Evolutionary conservation across 2,888 invertebrate species (phyloP).

Genomic region (Agriopis leucophaearia): DNA sequence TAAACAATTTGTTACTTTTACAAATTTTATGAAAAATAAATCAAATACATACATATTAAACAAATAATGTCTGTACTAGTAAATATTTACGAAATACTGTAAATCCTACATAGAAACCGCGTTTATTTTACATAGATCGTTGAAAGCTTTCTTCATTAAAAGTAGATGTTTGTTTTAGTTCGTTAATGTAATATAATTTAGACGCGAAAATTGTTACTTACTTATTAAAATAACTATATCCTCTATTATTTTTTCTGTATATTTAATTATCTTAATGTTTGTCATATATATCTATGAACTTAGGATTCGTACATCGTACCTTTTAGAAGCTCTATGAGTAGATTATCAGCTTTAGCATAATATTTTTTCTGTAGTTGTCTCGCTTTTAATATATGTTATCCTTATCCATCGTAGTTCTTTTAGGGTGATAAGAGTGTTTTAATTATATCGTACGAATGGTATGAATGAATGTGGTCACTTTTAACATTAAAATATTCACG

Average conservation of each 20-base stretch:
- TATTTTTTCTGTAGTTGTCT: constrained; percentile 69
- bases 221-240: constrained; percentile 73
- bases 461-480: constrained; percentile 77
- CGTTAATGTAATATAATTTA: constrained; percentile 68
- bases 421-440: constrained; percentile 74
- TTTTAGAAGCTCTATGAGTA: constrained; percentile 69
- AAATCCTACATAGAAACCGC: constrained; percentile 73
- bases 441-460: constrained; percentile 71
- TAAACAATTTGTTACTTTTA: constrained; percentile 90
- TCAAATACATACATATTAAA: constrained; percentile 83
- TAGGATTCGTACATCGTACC: constrained; percentile 59
- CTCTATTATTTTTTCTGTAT: constrained; percentile 63
- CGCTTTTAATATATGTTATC: constrained; percentile 72
- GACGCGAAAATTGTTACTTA: constrained; percentile 81
- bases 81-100: constrained; percentile 81
- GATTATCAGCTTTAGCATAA: constrained; percentile 65
- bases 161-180: constrained; percentile 64
- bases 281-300: constrained; percentile 67
- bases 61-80: constrained; percentile 67
- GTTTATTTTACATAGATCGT: constrained; percentile 63
- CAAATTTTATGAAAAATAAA: constrained; percentile 88
- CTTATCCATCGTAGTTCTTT: constrained; percentile 73
- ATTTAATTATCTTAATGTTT: constrained; percentile 54
- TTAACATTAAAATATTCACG: constrained; percentile 74
- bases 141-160: constrained; percentile 63